Conservation (phyloP, 2,888 invertebrate genomes). For the Tetranychus piercei region DNA sequence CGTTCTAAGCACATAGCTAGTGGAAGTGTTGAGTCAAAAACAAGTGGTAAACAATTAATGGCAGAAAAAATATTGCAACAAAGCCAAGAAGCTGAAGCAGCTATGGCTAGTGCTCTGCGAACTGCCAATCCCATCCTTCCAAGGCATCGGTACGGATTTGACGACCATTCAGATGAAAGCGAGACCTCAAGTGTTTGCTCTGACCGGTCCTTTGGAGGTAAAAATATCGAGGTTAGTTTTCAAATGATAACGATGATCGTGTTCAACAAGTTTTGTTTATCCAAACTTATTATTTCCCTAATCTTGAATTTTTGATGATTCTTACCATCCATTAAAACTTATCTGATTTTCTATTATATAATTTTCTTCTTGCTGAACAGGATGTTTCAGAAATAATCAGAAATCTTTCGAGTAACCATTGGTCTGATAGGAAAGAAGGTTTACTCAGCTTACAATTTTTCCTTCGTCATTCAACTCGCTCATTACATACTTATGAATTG, state of each 20-base stretch:
- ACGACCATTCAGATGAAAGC: constrained; percentile 59
- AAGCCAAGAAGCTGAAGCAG: constrained; percentile 66
- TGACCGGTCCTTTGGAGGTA: constrained; percentile 54
- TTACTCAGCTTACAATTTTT: constrained; percentile 36
- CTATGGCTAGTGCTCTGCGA: constrained; percentile 51
- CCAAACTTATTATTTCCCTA: not conserved
- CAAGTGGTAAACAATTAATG: constrained; percentile 42
- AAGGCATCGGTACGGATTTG: constrained; percentile 25
- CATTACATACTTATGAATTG: constrained; percentile 49
- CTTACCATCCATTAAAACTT: not conserved
- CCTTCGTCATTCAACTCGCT: constrained; percentile 40
- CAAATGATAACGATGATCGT: not conserved
- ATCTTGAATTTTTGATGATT: not conserved
- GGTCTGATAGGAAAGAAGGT: constrained; percentile 89
- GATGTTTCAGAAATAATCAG: constrained; percentile 68
- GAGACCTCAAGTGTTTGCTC: constrained; percentile 92
- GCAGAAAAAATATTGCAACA: constrained; percentile 67
- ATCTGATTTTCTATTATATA: not conserved
- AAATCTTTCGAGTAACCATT: constrained; percentile 68
- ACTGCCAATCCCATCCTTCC: not conserved
- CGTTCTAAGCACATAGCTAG: not conserved
- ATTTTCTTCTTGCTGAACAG: constrained; percentile 34
- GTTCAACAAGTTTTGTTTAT: not conserved
- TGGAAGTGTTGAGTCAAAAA: constrained; percentile 9
- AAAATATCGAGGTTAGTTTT: constrained; percentile 56